Percentiles rank a stretch among this genome's conserved stretches.
Conservation (phyloP, 2,888 invertebrate species). For the Mesoligia furuncula region DNA sequence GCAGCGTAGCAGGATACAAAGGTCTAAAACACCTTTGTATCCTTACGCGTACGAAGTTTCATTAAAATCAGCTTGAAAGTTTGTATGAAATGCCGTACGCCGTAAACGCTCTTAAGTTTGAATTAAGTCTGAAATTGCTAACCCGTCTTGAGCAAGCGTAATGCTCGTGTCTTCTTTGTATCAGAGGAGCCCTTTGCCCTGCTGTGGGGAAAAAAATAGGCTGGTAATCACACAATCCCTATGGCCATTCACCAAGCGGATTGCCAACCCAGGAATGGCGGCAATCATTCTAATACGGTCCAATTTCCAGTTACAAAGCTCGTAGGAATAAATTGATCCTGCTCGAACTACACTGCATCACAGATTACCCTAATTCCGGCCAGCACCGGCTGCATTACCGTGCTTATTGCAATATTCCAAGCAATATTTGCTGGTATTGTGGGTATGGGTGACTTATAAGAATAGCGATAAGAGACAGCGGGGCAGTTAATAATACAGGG, state of each 20-base stretch:
- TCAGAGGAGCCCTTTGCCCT: too few relatives aligned
- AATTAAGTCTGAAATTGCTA: too few relatives aligned
- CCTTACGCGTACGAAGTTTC: too few relatives aligned
- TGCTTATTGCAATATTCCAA: constrained; percentile 32
- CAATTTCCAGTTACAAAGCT: constrained; percentile 26
- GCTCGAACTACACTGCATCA: constrained; percentile 9
- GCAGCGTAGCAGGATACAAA: too few relatives aligned
- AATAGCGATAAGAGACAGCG: not conserved
- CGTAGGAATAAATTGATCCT: constrained; percentile 32
- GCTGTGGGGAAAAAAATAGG: too few relatives aligned
- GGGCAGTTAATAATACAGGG: too few relatives aligned
- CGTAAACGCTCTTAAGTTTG: too few relatives aligned
- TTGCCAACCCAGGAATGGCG: constrained; percentile 16
- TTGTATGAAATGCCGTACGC: too few relatives aligned
- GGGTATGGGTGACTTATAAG: not conserved
- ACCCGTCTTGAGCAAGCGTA: too few relatives aligned
- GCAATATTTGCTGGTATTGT: constrained; percentile 19
- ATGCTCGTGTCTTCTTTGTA: too few relatives aligned
- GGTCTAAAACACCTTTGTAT: too few relatives aligned
- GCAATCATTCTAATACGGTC: constrained; percentile 15
- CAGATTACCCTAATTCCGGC: constrained; percentile 21
- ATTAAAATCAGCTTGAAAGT: too few relatives aligned
- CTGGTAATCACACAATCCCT: not conserved
- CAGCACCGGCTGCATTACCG: constrained; percentile 15
- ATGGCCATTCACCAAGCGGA: not conserved